Conservation (phyloP, 2,113 vertebrate genomes). For the Tonatia bakeri region DNA sequence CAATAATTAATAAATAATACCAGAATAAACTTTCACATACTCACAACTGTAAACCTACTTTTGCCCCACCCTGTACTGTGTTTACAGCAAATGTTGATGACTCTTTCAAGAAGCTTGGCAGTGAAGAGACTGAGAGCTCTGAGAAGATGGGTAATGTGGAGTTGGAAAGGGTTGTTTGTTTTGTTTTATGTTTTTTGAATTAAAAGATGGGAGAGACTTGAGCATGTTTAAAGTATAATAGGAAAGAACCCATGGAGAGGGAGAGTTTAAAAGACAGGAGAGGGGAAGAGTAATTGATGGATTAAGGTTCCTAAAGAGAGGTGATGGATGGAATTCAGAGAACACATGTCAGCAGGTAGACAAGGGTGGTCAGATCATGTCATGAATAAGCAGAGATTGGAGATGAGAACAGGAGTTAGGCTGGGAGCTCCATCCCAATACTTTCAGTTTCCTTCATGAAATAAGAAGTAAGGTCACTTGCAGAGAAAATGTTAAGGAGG, state of each 20-base stretch:
- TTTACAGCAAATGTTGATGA: background rate
- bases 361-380: background rate
- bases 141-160: background rate
- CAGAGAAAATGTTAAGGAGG: background rate
- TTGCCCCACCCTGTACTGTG: background rate
- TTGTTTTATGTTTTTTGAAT: background rate
- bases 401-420: background rate
- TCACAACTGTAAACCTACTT: background rate
- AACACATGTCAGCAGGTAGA: background rate
- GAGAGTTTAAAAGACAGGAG: background rate
- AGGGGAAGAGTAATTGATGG: background rate
- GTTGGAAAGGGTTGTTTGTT: background rate
- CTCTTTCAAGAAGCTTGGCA: background rate
- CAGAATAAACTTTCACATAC: background rate
- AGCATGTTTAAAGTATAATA: background rate
- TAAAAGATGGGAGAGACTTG: background rate
- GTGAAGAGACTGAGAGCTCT: background rate
- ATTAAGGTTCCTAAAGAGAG: background rate
- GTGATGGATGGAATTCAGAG: background rate
- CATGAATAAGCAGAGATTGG: background rate
- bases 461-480: background rate
- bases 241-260: background rate
- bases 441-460: background rate
- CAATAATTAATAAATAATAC: background rate
- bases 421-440: background rate